Base-by-base conservation (phyloP, 2,113 vertebrate genomes). In the Addax nasomaculatus region DNA sequence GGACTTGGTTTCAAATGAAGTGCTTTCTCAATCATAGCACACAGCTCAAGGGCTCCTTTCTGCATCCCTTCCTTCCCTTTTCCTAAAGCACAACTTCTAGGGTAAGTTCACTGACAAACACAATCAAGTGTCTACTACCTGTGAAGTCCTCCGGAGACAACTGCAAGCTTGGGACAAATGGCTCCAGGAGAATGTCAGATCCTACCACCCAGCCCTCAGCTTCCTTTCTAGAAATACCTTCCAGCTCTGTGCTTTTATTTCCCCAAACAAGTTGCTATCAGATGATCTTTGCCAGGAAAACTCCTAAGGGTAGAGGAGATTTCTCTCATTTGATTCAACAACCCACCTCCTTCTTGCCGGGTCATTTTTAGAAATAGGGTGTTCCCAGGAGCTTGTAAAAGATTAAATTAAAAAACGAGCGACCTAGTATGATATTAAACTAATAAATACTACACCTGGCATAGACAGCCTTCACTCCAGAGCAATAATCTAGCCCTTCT, bases 361-460 rank as follows among this genome's bases (percentile, higher is more conserved):
- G 93, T 81, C 94, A 89, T 95, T 97, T 98, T 98, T 91, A 97
- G 93, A 97, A 90, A 97, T 93, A 95, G 62, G 84, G 73, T 97
- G 70, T 97, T 97, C 43, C 89, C 64, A 73, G 96, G 51, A 95
- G 53, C 62, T 97, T 92, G 98, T 98, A 98, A 98, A 97, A 97
- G 97, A 97, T 98, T 98, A 98, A 98, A 97, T 97, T 96, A 95
- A 98, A 97, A 95, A 95, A 95, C 33, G 21, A 81, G 87, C 13
- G 10, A 93, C 80, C 95, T 98, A 97, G 98, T 98, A 90, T 92
- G 98, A 92, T 97, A 98, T 98, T 98, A 98, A 98, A 97, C 96
- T 97, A 97, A 98, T 98, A 97, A 98, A 98, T 98, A 98, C 98
- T 98, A 98, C 97, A 98, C 92, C 97, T 83, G 29, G 93, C 78